Evolutionary conservation across 2,797 vertebrate genomes (phyloP).

Genomic region (Ptychadena robeensis): DNA sequence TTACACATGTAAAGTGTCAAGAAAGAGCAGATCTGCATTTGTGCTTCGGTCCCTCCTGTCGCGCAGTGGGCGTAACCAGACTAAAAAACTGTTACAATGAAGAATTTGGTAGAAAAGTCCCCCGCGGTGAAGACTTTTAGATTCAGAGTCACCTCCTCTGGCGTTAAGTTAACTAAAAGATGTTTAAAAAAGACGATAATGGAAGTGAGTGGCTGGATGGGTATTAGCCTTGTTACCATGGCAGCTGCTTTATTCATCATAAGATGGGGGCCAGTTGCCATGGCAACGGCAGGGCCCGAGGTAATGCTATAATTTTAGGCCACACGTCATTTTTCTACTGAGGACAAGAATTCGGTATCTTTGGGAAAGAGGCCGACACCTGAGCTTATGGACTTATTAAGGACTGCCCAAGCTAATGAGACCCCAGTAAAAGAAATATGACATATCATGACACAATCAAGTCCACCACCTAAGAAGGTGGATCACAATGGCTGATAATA

Average conservation of each 20-base stretch:
- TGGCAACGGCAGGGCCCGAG: slow-evolving; percentile 75
- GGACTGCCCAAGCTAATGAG: background rate
- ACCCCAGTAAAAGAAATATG: background rate
- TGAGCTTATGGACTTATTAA: background rate
- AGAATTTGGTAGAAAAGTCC: background rate
- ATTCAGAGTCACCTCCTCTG: background rate
- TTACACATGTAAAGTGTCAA: background rate
- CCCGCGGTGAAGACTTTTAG: slow-evolving; percentile 2
- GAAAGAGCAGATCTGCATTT: background rate
- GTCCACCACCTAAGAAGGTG: background rate
- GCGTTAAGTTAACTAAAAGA: slow-evolving; percentile 21
- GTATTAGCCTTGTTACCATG: slow-evolving; percentile 73
- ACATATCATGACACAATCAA: background rate
- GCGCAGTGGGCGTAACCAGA: background rate
- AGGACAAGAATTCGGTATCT: slow-evolving; percentile 21
- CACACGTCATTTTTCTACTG: slow-evolving; percentile 71
- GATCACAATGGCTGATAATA: background rate
- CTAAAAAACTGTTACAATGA: background rate
- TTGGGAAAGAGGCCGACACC: background rate
- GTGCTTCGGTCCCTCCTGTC: background rate
- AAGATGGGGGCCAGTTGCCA: slow-evolving; percentile 78
- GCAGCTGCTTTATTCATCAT: slow-evolving; percentile 79
- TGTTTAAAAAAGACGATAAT: background rate
- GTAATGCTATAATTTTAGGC: slow-evolving; percentile 76
- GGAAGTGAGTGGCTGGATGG: background rate